phyloP scores from a whole-genome alignment of 2,113 vertebrate genomes.

The Apteryx owenii region DNA sequence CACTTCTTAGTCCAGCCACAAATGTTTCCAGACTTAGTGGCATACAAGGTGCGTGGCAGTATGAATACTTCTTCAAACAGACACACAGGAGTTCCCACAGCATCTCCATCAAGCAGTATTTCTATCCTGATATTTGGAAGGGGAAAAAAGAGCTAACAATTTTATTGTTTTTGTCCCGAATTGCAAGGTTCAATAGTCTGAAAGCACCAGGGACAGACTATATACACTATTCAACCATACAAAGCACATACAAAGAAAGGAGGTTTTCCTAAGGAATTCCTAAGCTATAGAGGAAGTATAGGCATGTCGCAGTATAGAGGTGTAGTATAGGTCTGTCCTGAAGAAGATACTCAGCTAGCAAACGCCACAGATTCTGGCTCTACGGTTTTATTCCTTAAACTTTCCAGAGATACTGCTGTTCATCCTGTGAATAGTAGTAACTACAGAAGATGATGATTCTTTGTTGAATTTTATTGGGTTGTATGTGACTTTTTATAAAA shows the following conservation, averaged over 20 bases:
- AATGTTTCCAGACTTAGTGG: neutral
- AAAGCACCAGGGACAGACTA: no score
- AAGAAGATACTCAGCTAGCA: neutral
- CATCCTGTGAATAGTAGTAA: neutral
- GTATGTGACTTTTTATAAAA: neutral
- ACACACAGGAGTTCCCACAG: neutral
- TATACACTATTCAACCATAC: neutral
- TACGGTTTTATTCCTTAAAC: neutral
- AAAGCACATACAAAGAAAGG: neutral
- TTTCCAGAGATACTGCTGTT: neutral
- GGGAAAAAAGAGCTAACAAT: neutral
- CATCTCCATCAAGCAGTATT: neutral
- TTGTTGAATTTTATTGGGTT: neutral
- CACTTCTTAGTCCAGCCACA: neutral
- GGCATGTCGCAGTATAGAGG: neutral
- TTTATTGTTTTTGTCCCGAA: neutral
- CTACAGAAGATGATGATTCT: neutral
- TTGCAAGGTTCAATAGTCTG: neutral
- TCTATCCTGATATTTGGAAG: neutral
- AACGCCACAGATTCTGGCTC: neutral
- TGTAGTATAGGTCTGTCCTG: neutral
- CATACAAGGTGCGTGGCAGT: neutral
- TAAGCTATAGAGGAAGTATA: neutral
- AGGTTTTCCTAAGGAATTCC: neutral
- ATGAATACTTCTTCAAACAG: neutral